Percentiles rank a stretch among this genome's conserved stretches.
Conservation (phyloP, 2,888 invertebrate genomes). For the Chymomyza amoena region DNA sequence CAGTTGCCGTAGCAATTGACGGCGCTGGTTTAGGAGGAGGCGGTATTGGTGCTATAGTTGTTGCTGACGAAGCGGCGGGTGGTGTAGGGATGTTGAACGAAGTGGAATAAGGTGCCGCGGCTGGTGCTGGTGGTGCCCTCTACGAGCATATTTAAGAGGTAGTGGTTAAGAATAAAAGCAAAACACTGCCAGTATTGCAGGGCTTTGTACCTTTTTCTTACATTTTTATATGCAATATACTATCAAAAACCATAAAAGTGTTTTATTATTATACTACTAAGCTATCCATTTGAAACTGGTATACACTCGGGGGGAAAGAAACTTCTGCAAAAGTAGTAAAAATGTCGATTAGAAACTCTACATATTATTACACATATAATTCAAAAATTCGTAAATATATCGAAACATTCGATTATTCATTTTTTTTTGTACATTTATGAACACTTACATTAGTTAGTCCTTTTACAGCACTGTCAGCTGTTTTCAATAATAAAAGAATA, state of each 20-base stretch:
- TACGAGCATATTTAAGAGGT: conserved; percentile 56
- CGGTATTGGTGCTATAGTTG: conserved; percentile 51
- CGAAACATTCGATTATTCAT: neutral
- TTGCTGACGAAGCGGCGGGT: conserved; percentile 73
- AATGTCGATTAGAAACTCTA: no score
- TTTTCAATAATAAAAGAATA: neutral
- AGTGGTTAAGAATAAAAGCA: neutral
- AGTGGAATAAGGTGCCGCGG: conserved; percentile 61
- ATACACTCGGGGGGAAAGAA: no score
- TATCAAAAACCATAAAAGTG: no score
- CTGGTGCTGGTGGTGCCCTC: conserved; percentile 38
- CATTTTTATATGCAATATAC: conserved; percentile 44
- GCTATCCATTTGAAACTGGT: no score
- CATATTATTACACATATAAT: no score
- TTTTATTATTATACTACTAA: no score
- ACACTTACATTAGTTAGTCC: neutral
- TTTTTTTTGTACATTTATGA: neutral
- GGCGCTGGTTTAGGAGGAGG: conserved; percentile 35
- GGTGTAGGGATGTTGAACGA: conserved; percentile 71
- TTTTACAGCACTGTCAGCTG: neutral
- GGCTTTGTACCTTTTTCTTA: conserved; percentile 58
- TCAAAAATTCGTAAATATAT: no score
- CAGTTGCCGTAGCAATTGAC: conserved; percentile 27
- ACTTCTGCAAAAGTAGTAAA: no score
- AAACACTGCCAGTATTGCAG: conserved; percentile 54